Percentiles rank a stretch among this genome's conserved stretches.
phyloP scores from a whole-genome alignment of 2,888 invertebrate genomes.

The Zelleria hepariella region DNA sequence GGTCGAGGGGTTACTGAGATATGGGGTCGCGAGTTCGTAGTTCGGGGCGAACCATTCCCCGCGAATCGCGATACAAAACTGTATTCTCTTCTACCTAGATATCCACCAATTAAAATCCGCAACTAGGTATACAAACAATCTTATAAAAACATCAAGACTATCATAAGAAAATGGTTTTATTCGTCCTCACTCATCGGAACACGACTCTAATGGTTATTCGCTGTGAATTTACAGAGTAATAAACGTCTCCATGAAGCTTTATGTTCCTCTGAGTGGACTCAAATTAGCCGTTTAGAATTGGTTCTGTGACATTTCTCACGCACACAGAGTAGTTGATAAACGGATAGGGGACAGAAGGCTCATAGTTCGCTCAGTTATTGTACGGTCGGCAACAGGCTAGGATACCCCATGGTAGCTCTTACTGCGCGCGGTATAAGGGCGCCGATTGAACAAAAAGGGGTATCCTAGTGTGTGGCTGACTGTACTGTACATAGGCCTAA shows the following conservation, averaged over 20 bases:
- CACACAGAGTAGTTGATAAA: conserved; percentile 31
- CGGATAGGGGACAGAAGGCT: neutral
- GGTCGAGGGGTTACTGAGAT: too few species aligned
- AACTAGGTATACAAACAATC: conserved; percentile 20
- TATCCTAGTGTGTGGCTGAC: too few species aligned
- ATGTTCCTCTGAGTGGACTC: conserved; percentile 35
- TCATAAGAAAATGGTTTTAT: neutral
- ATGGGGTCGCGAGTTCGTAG: too few species aligned
- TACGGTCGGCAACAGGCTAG: too few species aligned
- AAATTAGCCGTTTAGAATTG: conserved; percentile 61
- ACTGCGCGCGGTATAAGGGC: too few species aligned
- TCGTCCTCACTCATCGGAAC: neutral
- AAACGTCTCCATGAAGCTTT: conserved; percentile 23
- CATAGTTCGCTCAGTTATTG: too few species aligned
- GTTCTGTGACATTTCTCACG: conserved; percentile 35
- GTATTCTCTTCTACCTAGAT: too few species aligned
- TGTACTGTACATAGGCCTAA: too few species aligned
- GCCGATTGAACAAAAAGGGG: too few species aligned
- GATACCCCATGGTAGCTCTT: too few species aligned
- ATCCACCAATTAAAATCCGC: conserved; percentile 22
- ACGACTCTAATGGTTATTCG: neutral
- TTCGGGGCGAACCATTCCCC: too few species aligned
- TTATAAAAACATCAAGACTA: conserved; percentile 19
- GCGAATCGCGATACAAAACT: too few species aligned
- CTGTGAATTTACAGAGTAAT: neutral